Base-by-base conservation (phyloP, 2,888 invertebrate species). In the Acleris literana region DNA sequence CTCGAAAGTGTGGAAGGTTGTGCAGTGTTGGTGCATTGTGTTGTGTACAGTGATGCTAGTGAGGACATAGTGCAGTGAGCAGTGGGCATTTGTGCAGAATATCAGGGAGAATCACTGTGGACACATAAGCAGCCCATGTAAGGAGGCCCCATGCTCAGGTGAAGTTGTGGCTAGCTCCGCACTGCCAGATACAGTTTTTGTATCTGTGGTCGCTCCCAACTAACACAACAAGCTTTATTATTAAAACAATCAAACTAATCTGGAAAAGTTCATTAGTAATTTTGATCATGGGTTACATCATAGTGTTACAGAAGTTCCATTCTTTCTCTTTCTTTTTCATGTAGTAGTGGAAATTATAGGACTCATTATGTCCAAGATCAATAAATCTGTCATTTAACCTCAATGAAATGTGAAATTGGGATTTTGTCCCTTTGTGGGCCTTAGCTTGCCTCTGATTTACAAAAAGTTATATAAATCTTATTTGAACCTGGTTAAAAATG, bases 41-140 rank as follows among this genome's bases (percentile, higher is more conserved):
- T 65, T 54, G 57, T 66, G 64, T 64, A 33, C 52, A 62, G 66
- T 66, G 65, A 65, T 65, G 66, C 57, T 52, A 62, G 66, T 62
- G 61, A 46, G 46, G 46, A 66, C 61, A 25, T 48, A 66, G 66
- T 66, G 66, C 62, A 66, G 66, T 66, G 66, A 52, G 57, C 51
- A 43, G 66, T 66, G 65, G 20, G 57, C 29, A 49, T 22, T 29
- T 33, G 65, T 66, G 52, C 52, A 6, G 54, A 52, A 62, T 59
- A 56, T 53, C 56, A 53, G 52, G 22, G 22, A n/a, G 33, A 53
- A 57, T 66, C 39, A 53, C 52, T 57, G 56, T 57, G 55, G 60
- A 51, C 13, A 46, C 57, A 13, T 20, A 60, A 58, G 48, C 49
- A 22, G 66, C 51, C 66, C 61, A 66, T 66, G 66, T 62, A n/a